Evolutionary conservation across 1,140 invertebrate genomes (phyloP).

Genomic region (Ceratitis capitata): DNA sequence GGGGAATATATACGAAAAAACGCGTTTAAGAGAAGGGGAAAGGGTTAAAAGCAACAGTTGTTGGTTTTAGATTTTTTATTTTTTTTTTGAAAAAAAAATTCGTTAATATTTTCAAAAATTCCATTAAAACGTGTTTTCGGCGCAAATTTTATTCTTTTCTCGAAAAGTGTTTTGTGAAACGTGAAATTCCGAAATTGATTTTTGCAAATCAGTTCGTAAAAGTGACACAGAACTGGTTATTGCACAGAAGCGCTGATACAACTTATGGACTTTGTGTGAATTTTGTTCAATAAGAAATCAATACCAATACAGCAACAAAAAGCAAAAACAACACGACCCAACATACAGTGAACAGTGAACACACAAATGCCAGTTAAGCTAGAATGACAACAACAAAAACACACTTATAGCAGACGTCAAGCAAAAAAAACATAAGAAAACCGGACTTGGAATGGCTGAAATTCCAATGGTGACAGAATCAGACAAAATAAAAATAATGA

Average conservation of each 20-base stretch:
- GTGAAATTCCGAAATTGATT: neutral
- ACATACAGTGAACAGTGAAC: neutral
- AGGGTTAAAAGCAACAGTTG: too few relatives aligned
- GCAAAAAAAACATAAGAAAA: neutral
- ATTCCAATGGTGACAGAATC: conserved; percentile 12
- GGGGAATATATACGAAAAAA: too few relatives aligned
- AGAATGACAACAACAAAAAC: neutral
- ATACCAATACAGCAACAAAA: conserved; percentile 9
- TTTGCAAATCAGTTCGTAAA: neutral
- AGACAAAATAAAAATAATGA: neutral
- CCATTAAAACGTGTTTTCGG: neutral
- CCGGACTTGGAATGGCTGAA: conserved; percentile 5
- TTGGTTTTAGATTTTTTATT: too few relatives aligned
- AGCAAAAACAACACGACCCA: neutral
- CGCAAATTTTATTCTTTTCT: neutral
- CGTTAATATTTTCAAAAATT: neutral
- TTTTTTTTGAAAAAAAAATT: neutral
- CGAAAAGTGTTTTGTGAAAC: neutral
- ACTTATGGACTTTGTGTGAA: conserved; percentile 4
- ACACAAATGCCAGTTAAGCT: neutral
- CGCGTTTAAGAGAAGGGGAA: too few relatives aligned
- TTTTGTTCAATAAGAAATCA: conserved; percentile 26
- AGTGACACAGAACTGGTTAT: conserved; percentile 1
- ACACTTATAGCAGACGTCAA: neutral
- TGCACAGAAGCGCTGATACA: neutral